These are phyloP conservation scores for Boleophthalmus pectinirostris DNA, from an alignment of 2,113 vertebrate genomes.

Conservation along the genomic window DNA sequence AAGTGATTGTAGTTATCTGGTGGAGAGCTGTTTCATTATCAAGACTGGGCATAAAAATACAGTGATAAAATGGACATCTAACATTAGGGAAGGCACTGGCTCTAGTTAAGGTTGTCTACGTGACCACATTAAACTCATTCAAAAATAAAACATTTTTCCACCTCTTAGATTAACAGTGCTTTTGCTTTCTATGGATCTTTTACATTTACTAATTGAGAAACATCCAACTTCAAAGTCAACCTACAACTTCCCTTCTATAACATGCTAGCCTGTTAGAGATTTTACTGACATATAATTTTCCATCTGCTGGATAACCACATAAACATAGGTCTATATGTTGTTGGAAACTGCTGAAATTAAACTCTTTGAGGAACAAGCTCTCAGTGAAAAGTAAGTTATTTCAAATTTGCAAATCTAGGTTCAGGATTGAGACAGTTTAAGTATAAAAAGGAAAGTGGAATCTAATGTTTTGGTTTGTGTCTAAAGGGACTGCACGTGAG, in stretches of 20 bases:
- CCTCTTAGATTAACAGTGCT: not conserved
- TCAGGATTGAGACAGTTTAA: not conserved
- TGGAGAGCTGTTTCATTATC: slow-evolving; percentile 45
- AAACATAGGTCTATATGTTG: slow-evolving; percentile 57
- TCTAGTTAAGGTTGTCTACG: slow-evolving; percentile 17
- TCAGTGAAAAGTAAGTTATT: slow-evolving; percentile 19
- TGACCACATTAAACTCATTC: slow-evolving; percentile 14
- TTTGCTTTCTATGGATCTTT: slow-evolving; percentile 9
- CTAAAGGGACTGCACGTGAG: slow-evolving; percentile 19
- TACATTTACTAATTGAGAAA: slow-evolving; percentile 15
- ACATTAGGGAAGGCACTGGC: slow-evolving; percentile 21
- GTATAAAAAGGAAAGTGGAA: not conserved
- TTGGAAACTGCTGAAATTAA: slow-evolving; percentile 56
- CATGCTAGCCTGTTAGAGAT: slow-evolving; percentile 41
- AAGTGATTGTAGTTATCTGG: slow-evolving; percentile 24
- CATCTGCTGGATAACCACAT: slow-evolving; percentile 60
- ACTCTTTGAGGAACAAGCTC: slow-evolving; percentile 45
- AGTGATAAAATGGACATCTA: slow-evolving; percentile 14
- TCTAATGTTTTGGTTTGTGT: not conserved
- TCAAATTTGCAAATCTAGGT: not conserved
- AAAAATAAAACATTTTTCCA: slow-evolving; percentile 9
- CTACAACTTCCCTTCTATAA: slow-evolving; percentile 46
- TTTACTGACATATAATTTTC: slow-evolving; percentile 68
- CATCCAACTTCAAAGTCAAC: slow-evolving; percentile 49
- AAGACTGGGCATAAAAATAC: slow-evolving; percentile 12